Evolutionary conservation across 1,140 invertebrate species (phyloP), one percentile per base, ranked within the genome.

Genomic region (Rhopalosiphum padi): DNA sequence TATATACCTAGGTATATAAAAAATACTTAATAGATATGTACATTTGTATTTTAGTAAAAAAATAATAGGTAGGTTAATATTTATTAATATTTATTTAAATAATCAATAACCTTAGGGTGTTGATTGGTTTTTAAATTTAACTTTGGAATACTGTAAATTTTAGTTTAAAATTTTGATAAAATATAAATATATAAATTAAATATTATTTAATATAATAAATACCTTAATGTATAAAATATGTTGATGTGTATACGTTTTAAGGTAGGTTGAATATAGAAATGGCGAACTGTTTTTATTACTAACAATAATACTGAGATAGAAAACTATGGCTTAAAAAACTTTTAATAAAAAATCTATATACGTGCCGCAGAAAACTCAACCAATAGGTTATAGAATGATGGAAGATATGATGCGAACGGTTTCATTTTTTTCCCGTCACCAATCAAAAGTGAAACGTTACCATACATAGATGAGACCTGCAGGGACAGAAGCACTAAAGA

Each of bases 361-460:
- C 30, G 18, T 35, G n/a, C 4, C 4, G 30, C 60, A n/a, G 30
- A n/a, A n/a, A 15, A 77, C n/a, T 77, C 30, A n/a, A 77, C 30
- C 11, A n/a, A 35, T 68, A 68, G 30, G 55, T 25, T 48, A 46
- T 30, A 7, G 43, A 46, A 87, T 87, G 43, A 85, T 85, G 7
- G 82, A 85, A 85, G 82, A 8, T 51, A 51, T 51, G 37, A 87
- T 87, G 37, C 22, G 21, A 48, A 88, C 6, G n/a, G 46, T 35
- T 48, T 35, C 15, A 21, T 88, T 88, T 88, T 88, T 41, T 25
- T 88, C 9, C 86, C 0, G 46, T 48, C 86, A 37, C n/a, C 35
- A 25, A 89, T 89, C 87, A 89, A 89, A 88, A 88, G 18, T 53
- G 30, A 89, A 89, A 89, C 51, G 41, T 55, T 55, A 53, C 35